Conservation (phyloP, 2,797 vertebrate species). For the Xenentodon cancila region DNA sequence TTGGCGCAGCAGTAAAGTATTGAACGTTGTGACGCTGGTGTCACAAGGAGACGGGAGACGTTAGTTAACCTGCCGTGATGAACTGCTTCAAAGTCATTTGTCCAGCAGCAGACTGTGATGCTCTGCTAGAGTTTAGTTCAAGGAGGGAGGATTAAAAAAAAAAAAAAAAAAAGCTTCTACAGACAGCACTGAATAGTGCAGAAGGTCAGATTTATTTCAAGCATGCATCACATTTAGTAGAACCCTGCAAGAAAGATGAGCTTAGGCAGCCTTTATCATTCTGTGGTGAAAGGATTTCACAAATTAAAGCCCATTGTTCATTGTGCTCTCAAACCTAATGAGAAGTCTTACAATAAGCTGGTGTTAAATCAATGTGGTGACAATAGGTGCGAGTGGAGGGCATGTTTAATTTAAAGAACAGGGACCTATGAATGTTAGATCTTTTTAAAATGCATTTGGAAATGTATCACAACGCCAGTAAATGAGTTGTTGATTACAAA, state of each 20-base stretch:
- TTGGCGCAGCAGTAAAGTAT: conserved; percentile 45
- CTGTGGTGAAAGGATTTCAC: background rate
- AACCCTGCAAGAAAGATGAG: conserved; percentile 10
- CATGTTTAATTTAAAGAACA: background rate
- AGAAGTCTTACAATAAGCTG: background rate
- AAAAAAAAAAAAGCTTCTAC: conserved; percentile 2
- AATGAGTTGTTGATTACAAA: no score
- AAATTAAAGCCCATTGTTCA: conserved; percentile 1
- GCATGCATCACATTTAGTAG: conserved; percentile 51
- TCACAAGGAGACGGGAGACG: conserved; percentile 36
- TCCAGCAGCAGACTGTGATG: conserved; percentile 41
- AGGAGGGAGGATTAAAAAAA: conserved; percentile 2
- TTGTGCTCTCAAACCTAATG: background rate
- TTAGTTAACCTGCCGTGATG: conserved; percentile 68
- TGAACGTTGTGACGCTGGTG: conserved; percentile 41
- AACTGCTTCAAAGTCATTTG: conserved; percentile 55
- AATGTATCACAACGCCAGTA: background rate
- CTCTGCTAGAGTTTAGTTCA: conserved; percentile 11
- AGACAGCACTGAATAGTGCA: conserved; percentile 46
- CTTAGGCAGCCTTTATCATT: conserved; percentile 5
- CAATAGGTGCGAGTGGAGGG: background rate
- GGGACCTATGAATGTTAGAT: background rate
- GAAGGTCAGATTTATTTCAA: conserved; percentile 59
- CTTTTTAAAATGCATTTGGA: background rate
- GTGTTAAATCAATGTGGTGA: background rate